A percentile compares a stretch with the other conserved stretches of the same genome.
These are phyloP conservation scores for Anastrepha obliqua DNA, from an alignment of 1,140 invertebrate genomes.

Conservation along the genomic window DNA sequence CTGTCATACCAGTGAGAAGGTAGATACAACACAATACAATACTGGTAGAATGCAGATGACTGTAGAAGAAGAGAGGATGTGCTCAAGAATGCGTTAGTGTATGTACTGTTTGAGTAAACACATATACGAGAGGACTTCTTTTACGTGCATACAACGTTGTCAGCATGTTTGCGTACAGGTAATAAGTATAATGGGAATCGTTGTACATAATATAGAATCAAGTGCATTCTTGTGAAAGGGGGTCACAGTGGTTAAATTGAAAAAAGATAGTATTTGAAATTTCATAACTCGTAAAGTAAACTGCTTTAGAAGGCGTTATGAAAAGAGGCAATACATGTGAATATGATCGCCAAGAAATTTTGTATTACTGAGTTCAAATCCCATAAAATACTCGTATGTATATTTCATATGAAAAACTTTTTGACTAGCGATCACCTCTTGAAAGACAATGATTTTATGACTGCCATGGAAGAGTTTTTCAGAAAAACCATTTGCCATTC, in stretches of 20 bases:
- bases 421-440: too few relatives aligned
- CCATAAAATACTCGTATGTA: too few relatives aligned
- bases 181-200: neutral
- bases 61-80: conserved; percentile 1
- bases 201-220: neutral
- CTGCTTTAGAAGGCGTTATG: too few relatives aligned
- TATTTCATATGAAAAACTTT: too few relatives aligned
- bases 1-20: neutral
- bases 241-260: neutral
- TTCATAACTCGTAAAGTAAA: too few relatives aligned
- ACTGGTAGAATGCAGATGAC: neutral
- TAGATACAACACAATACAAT: neutral
- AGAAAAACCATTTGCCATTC: too few relatives aligned
- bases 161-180: conserved; percentile 7
- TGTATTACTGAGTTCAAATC: too few relatives aligned
- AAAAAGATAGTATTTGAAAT: neutral
- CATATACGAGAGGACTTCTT: neutral
- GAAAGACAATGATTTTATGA: too few relatives aligned
- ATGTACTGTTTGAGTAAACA: neutral
- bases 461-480: too few relatives aligned
- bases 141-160: neutral
- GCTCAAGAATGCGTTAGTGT: neutral
- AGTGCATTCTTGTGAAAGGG: conserved; percentile 34
- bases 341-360: too few relatives aligned
- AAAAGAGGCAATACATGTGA: too few relatives aligned